phyloP scores from a whole-genome alignment of 2,888 invertebrate species.

The Drosophila multiciliata region DNA sequence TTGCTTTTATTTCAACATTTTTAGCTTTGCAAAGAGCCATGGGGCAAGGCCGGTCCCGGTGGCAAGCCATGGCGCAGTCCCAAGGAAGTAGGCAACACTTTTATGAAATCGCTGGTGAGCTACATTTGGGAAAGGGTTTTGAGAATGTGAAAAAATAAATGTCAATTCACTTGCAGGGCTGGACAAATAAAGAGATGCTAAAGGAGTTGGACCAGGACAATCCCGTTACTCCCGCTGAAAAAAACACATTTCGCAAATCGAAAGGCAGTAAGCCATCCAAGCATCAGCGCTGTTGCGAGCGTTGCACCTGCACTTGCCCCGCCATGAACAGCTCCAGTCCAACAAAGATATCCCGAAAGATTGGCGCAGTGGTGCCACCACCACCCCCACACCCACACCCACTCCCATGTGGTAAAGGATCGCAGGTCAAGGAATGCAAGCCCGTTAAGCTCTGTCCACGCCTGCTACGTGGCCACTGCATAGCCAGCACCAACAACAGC shows the following conservation, averaged over 20 bases:
- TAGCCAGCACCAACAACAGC: slow-evolving; percentile 46
- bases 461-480: slow-evolving; percentile 53
- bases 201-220: slow-evolving; percentile 84
- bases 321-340: slow-evolving; percentile 65
- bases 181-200: slow-evolving; percentile 85
- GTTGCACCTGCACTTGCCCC: slow-evolving; percentile 83
- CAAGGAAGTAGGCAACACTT: slow-evolving; percentile 89
- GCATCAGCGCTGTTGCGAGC: slow-evolving; percentile 80
- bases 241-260: slow-evolving; percentile 80
- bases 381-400: background rate
- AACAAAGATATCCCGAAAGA: slow-evolving; percentile 55
- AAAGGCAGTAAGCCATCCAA: slow-evolving; percentile 69
- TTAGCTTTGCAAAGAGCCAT: slow-evolving; percentile 80
- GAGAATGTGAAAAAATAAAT: background rate
- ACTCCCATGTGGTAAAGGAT: slow-evolving; percentile 18
- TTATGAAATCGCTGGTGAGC: slow-evolving; percentile 91
- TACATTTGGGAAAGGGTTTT: background rate
- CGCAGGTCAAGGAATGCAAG: slow-evolving; percentile 56
- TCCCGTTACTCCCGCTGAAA: slow-evolving; percentile 83
- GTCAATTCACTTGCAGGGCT: slow-evolving; percentile 74
- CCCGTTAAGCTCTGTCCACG: slow-evolving; percentile 75
- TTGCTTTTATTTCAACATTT: slow-evolving; percentile 4
- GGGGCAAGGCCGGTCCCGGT: slow-evolving; percentile 86
- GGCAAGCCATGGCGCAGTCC: slow-evolving; percentile 91
- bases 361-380: slow-evolving; percentile 8